Conservation (phyloP, 2,797 vertebrate species). For the Pyrocephalus nanus region DNA sequence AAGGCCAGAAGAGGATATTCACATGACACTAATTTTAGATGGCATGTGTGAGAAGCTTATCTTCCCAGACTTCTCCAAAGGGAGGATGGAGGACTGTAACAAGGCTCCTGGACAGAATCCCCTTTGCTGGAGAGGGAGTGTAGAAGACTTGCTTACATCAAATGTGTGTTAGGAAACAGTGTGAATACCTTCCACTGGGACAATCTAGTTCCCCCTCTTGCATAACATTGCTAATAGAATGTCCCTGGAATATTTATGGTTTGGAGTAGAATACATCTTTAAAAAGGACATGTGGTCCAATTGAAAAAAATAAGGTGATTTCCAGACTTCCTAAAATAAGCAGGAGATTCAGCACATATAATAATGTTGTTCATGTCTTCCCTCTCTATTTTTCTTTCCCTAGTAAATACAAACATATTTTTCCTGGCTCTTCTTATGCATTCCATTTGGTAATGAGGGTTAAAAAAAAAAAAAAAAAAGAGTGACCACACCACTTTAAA, state of each 20-base stretch:
- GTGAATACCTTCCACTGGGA: background rate
- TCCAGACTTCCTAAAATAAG: slow-evolving; percentile 58
- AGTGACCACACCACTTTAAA: slow-evolving; percentile 44
- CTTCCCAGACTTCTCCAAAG: slow-evolving; percentile 1
- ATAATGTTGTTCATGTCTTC: slow-evolving; percentile 25
- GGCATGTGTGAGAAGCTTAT: background rate
- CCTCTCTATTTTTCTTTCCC: slow-evolving; percentile 43
- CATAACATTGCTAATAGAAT: slow-evolving; percentile 12
- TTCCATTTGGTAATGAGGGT: slow-evolving; percentile 43
- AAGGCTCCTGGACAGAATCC: background rate
- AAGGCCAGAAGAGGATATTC: slow-evolving; percentile 44
- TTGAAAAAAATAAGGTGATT: slow-evolving; percentile 41
- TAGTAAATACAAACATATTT: slow-evolving; percentile 63
- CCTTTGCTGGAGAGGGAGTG: background rate
- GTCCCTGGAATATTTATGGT: slow-evolving; percentile 51
- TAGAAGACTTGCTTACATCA: background rate
- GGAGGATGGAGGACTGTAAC: background rate
- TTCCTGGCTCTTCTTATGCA: slow-evolving; percentile 29
- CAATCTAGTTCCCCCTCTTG: slow-evolving; percentile 14
- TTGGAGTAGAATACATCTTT: slow-evolving; percentile 41
- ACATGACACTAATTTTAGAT: slow-evolving; percentile 41
- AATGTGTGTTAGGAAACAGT: background rate
- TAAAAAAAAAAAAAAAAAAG: slow-evolving; percentile 7
- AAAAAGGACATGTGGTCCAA: slow-evolving; percentile 15
- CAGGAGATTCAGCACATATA: slow-evolving; percentile 41